Evolutionary conservation across 2,113 vertebrate genomes (phyloP).

Genomic region (Zosterops lateralis): DNA sequence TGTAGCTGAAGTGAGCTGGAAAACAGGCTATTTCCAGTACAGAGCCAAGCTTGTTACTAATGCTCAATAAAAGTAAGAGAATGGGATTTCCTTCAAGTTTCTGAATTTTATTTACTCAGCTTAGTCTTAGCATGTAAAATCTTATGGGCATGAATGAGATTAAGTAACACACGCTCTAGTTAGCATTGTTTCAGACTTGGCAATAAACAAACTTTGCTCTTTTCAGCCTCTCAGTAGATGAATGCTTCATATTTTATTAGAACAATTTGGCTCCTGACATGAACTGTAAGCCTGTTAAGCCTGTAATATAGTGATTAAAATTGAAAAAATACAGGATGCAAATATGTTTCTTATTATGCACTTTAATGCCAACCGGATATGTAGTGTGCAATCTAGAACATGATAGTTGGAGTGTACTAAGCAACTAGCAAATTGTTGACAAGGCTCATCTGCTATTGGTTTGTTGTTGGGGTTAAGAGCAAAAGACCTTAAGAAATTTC

Average conservation of each 20-base stretch:
- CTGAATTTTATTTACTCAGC: slow-evolving; percentile 77
- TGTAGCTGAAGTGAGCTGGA: neutral
- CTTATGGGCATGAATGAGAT: slow-evolving; percentile 74
- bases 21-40: neutral
- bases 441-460: slow-evolving; percentile 63
- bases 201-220: slow-evolving; percentile 52
- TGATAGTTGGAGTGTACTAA: slow-evolving; percentile 33
- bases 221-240: slow-evolving; percentile 35
- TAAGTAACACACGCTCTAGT: slow-evolving; percentile 62
- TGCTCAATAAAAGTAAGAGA: neutral
- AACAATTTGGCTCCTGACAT: slow-evolving; percentile 56
- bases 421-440: slow-evolving; percentile 66
- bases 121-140: slow-evolving; percentile 72
- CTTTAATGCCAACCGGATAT: slow-evolving; percentile 68
- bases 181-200: slow-evolving; percentile 52
- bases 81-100: slow-evolving; percentile 45
- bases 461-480: slow-evolving; percentile 30
- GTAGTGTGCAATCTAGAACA: slow-evolving; percentile 50
- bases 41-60: neutral
- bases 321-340: slow-evolving; percentile 79
- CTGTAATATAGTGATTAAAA: slow-evolving; percentile 54
- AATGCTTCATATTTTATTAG: slow-evolving; percentile 60
- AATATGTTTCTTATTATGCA: slow-evolving; percentile 84
- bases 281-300: slow-evolving; percentile 59
- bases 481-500: slow-evolving; percentile 22